Conservation (phyloP, 2,888 invertebrate species). For the Patella ulyssiponensis region DNA sequence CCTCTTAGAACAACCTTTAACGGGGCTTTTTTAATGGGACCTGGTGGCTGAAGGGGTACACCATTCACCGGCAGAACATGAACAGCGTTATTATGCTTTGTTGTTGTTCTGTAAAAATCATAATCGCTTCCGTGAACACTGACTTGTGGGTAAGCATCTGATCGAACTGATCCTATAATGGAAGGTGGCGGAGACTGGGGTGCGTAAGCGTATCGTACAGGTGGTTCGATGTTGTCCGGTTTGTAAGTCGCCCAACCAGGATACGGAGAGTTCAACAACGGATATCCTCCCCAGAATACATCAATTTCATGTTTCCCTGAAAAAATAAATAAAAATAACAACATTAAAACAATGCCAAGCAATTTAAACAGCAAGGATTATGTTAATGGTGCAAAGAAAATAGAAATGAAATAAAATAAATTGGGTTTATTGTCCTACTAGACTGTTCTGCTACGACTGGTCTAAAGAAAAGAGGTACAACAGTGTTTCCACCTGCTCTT, state of each 20-base stretch:
- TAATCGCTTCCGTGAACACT: constrained; percentile 3
- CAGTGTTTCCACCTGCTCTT: too few relatives aligned
- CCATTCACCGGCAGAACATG: neutral
- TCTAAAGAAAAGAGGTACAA: too few relatives aligned
- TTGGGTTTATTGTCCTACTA: too few relatives aligned
- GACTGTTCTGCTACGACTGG: too few relatives aligned
- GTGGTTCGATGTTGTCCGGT: constrained; percentile 43
- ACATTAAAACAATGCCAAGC: neutral
- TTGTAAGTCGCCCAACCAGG: constrained; percentile 50
- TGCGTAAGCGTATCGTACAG: constrained; percentile 18
- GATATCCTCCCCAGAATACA: constrained; percentile 56
- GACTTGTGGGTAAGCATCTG: neutral
- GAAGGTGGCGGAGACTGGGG: neutral
- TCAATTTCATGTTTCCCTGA: constrained; percentile 60
- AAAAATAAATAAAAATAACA: neutral
- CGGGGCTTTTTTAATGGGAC: neutral
- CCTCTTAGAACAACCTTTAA: constrained; percentile 58
- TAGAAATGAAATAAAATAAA: too few relatives aligned
- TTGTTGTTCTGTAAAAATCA: neutral
- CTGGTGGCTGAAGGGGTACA: neutral
- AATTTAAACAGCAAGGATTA: neutral
- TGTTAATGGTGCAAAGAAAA: neutral
- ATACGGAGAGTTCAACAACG: constrained; percentile 53
- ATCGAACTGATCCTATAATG: constrained; percentile 13
- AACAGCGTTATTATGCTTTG: neutral